phyloP scores from a whole-genome alignment of 2,797 vertebrate species.

The Oryzias sinensis region DNA sequence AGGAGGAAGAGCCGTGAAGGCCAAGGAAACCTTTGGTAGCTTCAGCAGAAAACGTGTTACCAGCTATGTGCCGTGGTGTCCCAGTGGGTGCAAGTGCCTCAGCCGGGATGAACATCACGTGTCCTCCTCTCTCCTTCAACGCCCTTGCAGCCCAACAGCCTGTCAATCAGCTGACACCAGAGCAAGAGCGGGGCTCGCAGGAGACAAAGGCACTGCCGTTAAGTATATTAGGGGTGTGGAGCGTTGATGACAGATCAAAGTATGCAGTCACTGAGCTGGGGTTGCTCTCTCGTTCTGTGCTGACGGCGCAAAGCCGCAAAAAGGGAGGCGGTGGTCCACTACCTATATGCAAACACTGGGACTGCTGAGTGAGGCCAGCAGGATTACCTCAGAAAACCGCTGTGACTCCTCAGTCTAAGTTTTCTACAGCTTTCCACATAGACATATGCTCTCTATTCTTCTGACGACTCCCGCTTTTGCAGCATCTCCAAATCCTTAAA shows the following conservation, averaged over 20 bases:
- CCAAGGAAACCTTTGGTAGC: constrained; percentile 5
- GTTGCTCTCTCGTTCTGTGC: constrained; percentile 48
- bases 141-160: constrained; percentile 5
- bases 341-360: constrained; percentile 55
- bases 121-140: constrained; percentile 3
- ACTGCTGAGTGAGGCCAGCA: constrained; percentile 59
- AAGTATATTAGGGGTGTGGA: constrained; percentile 52
- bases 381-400: constrained; percentile 58
- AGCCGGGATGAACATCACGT: constrained; percentile 10
- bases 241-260: constrained; percentile 55
- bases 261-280: constrained; percentile 51
- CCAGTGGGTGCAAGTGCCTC: constrained; percentile 16
- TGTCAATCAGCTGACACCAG: constrained; percentile 42
- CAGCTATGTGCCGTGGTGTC: constrained; percentile 18
- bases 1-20: constrained; percentile 3
- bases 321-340: constrained; percentile 36
- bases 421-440: constrained; percentile 12
- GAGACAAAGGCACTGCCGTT: constrained; percentile 37
- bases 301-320: constrained; percentile 46
- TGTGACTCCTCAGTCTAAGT: constrained; percentile 26
- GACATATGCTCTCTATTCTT: not conserved
- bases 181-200: constrained; percentile 15
- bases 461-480: constrained; percentile 1
- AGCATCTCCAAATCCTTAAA: constrained; percentile 3
- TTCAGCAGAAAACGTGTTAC: constrained; percentile 20